Evolutionary conservation across 2,888 invertebrate genomes (phyloP).

Genomic region (Podotricha telesiphe): DNA sequence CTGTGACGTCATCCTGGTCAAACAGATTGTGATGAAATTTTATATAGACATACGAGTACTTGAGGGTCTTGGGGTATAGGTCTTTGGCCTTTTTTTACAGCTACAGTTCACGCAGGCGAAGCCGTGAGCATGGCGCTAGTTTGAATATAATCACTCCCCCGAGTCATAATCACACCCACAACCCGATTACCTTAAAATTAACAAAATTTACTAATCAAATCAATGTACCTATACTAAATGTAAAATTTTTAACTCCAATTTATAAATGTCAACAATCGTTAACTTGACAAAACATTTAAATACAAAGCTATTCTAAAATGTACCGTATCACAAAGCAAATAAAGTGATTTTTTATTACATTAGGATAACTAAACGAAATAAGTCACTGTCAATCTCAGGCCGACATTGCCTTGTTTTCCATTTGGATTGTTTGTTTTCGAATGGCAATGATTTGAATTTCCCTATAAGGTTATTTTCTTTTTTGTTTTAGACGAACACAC

Average conservation of each 20-base stretch:
- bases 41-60: no score
- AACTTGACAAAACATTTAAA: conserved; percentile 35
- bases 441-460: conserved; percentile 24
- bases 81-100: no score
- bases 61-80: no score
- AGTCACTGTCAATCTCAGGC: conserved; percentile 36
- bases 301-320: conserved; percentile 9
- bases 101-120: no score
- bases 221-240: conserved; percentile 19
- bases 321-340: conserved; percentile 7
- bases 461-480: conserved; percentile 11
- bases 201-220: conserved; percentile 14
- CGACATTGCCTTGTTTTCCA: conserved; percentile 31
- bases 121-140: no score
- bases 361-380: conserved; percentile 28
- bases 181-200: background rate
- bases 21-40: no score
- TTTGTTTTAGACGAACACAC: background rate
- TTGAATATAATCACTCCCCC: no score
- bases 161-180: background rate
- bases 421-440: conserved; percentile 32
- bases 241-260: conserved; percentile 30
- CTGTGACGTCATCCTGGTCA: no score
- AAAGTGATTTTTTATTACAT: conserved; percentile 17
- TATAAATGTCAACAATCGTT: conserved; percentile 36